Evolutionary conservation across 2,113 vertebrate genomes (phyloP).

Genomic region (Turnix velox): DNA sequence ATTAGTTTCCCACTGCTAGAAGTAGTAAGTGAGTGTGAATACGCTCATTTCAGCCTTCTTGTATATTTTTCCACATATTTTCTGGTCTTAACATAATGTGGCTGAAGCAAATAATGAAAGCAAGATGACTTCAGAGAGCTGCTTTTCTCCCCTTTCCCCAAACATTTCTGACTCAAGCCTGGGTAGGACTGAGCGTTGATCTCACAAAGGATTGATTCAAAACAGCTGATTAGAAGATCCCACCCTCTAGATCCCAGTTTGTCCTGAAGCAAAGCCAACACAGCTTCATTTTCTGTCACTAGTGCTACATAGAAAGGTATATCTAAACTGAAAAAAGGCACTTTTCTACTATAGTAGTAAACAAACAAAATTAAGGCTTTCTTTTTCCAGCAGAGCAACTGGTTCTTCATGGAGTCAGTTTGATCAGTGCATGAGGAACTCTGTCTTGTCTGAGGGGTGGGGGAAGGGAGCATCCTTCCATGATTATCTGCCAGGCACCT

Average conservation of each 20-base stretch:
- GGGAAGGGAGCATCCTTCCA: background rate
- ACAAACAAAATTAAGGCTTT: background rate
- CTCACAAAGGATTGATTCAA: background rate
- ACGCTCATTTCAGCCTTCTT: conserved; percentile 17
- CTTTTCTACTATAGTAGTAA: background rate
- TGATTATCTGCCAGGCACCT: background rate
- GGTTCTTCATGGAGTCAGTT: background rate
- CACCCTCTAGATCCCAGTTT: background rate
- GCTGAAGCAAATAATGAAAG: conserved; percentile 26
- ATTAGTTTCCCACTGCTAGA: background rate
- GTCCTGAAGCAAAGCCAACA: background rate
- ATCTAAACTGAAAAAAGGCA: background rate
- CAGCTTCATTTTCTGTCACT: background rate
- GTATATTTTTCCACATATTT: conserved; percentile 29
- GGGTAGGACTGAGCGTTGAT: background rate
- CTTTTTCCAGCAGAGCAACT: background rate
- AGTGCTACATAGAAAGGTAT: background rate
- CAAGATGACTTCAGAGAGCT: background rate
- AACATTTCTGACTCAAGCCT: background rate
- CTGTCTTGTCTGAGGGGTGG: background rate
- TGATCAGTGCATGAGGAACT: background rate
- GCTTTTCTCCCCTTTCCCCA: background rate
- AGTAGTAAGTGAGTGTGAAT: background rate
- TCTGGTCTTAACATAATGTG: background rate
- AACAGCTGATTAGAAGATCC: background rate